phyloP scores from a whole-genome alignment of 2,113 vertebrate genomes.

The Ochotona curzoniae region DNA sequence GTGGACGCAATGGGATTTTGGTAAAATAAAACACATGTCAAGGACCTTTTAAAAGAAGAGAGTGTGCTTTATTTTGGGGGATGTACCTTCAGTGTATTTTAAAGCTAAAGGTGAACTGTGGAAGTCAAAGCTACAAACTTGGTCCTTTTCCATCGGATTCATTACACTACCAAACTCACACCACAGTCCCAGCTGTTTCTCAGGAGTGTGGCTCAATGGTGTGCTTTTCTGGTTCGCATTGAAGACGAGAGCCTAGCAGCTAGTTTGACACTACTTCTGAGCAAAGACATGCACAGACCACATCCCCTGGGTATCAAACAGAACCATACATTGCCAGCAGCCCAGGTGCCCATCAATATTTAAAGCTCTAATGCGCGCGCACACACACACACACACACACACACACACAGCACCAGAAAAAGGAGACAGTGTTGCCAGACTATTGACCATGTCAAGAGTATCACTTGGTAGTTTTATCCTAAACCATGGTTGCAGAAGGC shows the following conservation, averaged over 20 bases:
- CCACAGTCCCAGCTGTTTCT: neutral
- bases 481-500: neutral
- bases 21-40: neutral
- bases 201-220: fast-evolving
- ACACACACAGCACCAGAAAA: neutral
- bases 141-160: neutral
- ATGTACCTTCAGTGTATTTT: neutral
- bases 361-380: neutral
- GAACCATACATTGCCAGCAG: neutral
- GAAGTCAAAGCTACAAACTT: neutral
- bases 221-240: neutral
- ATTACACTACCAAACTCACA: fast-evolving
- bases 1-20: neutral
- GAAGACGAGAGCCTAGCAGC: neutral
- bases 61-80: neutral
- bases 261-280: neutral
- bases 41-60: neutral
- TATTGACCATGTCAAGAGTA: neutral
- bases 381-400: fast-evolving
- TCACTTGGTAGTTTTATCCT: too few species aligned
- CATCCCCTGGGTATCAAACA: neutral
- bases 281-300: fast-evolving
- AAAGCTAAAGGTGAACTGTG: neutral
- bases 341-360: neutral
- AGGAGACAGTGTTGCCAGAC: neutral